These are phyloP conservation scores for Temnothorax longispinosus DNA, from an alignment of 1,140 invertebrate genomes.

Conservation along the genomic window DNA sequence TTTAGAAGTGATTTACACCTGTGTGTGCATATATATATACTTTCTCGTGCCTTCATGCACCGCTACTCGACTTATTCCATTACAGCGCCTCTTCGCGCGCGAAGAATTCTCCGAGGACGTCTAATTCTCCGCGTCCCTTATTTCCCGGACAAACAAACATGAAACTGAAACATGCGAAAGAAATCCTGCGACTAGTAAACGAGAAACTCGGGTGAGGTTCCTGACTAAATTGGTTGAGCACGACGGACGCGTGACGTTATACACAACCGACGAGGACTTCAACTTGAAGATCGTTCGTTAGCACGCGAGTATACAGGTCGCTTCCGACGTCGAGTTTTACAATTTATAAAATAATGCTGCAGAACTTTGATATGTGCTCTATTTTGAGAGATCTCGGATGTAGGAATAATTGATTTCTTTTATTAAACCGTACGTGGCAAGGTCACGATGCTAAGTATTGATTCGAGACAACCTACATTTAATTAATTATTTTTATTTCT, in stretches of 20 bases:
- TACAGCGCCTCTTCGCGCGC: conserved; percentile 38
- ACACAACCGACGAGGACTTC: conserved; percentile 14
- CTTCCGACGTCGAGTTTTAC: not conserved
- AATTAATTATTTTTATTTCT: conserved; percentile 11
- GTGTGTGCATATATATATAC: not conserved
- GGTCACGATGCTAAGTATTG: not conserved
- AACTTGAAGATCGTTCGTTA: not conserved
- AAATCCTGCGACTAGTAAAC: conserved; percentile 67
- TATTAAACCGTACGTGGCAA: not conserved
- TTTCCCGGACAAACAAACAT: conserved; percentile 58
- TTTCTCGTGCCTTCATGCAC: conserved; percentile 12
- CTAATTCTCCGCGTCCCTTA: conserved; percentile 71
- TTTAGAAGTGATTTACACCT: conserved; percentile 24
- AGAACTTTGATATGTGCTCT: not conserved
- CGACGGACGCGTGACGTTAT: conserved; percentile 13
- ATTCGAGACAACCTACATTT: not conserved
- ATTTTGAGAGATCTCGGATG: not conserved
- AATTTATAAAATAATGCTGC: not conserved
- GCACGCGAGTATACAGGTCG: not conserved
- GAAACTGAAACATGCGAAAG: conserved; percentile 73
- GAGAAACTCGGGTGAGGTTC: conserved; percentile 45
- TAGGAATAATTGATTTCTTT: not conserved
- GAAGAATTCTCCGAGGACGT: conserved; percentile 17
- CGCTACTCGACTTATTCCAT: conserved; percentile 36
- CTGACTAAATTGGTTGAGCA: conserved; percentile 22